A percentile compares a stretch with the other conserved stretches of the same genome.
Conservation (phyloP, 2,113 vertebrate species). For the Serinus canaria region DNA sequence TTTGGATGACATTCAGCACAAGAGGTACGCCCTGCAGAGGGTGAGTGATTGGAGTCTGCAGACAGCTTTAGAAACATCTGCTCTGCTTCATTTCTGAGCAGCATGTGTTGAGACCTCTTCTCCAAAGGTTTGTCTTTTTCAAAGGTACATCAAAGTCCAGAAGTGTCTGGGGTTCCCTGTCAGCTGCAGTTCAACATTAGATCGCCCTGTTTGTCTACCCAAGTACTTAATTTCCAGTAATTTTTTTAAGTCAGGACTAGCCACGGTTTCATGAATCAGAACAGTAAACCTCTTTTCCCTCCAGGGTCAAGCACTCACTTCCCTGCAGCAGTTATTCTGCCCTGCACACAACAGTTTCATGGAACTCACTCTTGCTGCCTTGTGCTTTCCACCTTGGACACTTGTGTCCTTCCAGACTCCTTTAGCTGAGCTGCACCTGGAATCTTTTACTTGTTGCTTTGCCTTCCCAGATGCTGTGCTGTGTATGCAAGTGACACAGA, state of each 20-base stretch:
- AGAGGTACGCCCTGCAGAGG: conserved; percentile 67
- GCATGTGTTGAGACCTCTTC: neutral
- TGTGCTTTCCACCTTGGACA: neutral
- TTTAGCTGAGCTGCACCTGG: neutral
- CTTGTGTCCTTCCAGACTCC: neutral
- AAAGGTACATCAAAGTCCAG: neutral
- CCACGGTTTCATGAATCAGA: neutral
- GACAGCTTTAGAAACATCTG: neutral
- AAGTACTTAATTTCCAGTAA: neutral
- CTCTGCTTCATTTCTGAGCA: neutral
- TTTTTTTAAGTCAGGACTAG: neutral
- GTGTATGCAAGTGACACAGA: neutral
- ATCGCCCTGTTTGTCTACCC: neutral
- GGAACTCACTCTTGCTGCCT: neutral
- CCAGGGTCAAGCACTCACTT: neutral
- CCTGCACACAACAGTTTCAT: neutral
- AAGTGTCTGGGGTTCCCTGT: neutral
- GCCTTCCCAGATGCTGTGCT: neutral
- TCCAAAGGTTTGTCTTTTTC: neutral
- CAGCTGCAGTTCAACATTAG: neutral
- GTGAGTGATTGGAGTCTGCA: conserved; percentile 28
- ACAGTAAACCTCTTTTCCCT: neutral
- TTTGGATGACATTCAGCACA: conserved; percentile 68
- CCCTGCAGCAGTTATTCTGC: neutral
- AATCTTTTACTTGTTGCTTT: neutral